phyloP scores from a whole-genome alignment of 2,888 invertebrate genomes.

The Drosophila phalerata region DNA sequence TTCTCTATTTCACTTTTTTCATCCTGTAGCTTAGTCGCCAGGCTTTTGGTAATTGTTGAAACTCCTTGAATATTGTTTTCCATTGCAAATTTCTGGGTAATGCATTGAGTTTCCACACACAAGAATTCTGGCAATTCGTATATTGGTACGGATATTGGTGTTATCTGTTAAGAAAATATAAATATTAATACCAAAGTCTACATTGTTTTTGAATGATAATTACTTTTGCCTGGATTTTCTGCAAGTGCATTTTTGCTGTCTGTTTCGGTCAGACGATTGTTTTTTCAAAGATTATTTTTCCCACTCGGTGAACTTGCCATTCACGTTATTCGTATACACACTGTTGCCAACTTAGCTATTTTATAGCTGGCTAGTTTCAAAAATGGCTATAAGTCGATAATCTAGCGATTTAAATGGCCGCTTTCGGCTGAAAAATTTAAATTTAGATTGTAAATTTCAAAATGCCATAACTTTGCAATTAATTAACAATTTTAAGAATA shows the following conservation, averaged over 20 bases:
- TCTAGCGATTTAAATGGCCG: too few species aligned
- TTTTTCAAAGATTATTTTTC: too few species aligned
- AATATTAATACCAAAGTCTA: not conserved
- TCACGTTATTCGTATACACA: too few species aligned
- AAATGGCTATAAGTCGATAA: too few species aligned
- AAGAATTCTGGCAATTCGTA: constrained; percentile 48
- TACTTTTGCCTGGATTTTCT: constrained; percentile 8
- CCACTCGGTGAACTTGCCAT: too few species aligned
- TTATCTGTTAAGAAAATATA: constrained; percentile 10
- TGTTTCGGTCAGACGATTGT: too few species aligned
- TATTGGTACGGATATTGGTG: constrained; percentile 31
- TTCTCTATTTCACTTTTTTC: not conserved
- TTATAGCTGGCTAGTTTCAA: too few species aligned
- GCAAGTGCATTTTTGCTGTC: constrained; percentile 18
- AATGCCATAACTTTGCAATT: too few species aligned
- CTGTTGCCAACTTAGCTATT: too few species aligned
- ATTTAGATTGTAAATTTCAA: too few species aligned
- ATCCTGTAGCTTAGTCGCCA: not conserved
- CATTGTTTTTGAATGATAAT: not conserved
- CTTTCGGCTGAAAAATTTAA: too few species aligned
- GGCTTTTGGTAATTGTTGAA: not conserved
- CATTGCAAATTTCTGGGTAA: constrained; percentile 13
- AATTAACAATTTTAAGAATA: too few species aligned
- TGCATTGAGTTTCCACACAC: constrained; percentile 42
- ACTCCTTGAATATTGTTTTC: constrained; percentile 2